Conservation (phyloP, 2,113 vertebrate genomes). For the Tympanuchus pallidicinctus region DNA sequence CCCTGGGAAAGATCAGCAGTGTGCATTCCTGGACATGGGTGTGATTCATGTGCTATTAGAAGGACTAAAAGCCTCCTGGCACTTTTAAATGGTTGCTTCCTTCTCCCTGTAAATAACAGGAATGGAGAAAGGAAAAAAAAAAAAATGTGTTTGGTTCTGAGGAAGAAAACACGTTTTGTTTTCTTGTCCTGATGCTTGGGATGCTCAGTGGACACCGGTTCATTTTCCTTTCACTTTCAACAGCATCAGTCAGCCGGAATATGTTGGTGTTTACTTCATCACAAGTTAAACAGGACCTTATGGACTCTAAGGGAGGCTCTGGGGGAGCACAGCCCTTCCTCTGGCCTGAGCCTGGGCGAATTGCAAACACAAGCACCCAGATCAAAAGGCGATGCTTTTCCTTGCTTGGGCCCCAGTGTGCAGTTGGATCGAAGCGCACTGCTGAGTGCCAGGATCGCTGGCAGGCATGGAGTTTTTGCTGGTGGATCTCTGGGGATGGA, state of each 20-base stretch:
- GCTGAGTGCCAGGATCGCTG: accelerated
- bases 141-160: not conserved
- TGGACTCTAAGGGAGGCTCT: not conserved
- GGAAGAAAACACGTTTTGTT: not conserved
- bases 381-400: not conserved
- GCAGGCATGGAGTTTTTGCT: not conserved
- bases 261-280: not conserved
- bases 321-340: not conserved
- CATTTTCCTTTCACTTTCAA: not conserved
- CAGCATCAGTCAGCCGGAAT: not conserved
- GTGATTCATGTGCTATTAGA: not conserved
- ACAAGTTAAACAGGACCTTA: not conserved
- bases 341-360: not conserved
- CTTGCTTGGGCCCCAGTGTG: not conserved
- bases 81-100: not conserved
- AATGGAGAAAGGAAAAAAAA: not conserved
- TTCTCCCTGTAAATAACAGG: not conserved
- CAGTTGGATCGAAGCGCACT: not conserved
- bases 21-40: not conserved
- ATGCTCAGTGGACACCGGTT: not conserved
- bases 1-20: not conserved
- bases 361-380: not conserved
- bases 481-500: not conserved
- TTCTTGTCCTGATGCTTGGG: not conserved
- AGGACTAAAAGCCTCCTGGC: not conserved